Evolutionary conservation across 2,888 invertebrate species (phyloP).

Genomic region (Hydrotaea diabolus): DNA sequence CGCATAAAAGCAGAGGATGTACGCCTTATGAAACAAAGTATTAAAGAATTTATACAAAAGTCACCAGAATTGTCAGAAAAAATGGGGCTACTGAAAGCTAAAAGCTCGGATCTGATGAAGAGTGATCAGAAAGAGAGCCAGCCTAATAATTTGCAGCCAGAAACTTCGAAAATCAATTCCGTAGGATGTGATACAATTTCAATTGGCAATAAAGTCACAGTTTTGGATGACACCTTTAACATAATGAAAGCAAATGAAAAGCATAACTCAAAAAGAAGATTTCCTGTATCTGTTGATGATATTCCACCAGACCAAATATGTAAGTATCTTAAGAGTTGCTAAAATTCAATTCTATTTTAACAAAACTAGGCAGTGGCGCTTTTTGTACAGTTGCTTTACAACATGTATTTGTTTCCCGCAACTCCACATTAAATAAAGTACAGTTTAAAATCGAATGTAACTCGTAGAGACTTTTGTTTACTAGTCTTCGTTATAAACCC

Average conservation of each 20-base stretch:
- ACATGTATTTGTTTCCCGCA: too few species aligned
- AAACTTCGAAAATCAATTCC: not conserved
- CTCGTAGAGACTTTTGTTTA: too few species aligned
- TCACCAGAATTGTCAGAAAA: constrained; percentile 83
- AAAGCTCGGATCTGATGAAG: constrained; percentile 24
- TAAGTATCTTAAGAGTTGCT: too few species aligned
- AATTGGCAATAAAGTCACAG: constrained; percentile 39
- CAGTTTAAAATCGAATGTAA: too few species aligned
- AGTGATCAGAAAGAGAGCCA: not conserved
- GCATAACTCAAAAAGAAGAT: constrained; percentile 81
- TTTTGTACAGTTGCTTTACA: too few species aligned
- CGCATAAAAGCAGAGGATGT: constrained; percentile 82
- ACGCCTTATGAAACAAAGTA: constrained; percentile 84
- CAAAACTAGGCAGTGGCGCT: too few species aligned
- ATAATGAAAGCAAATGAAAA: constrained; percentile 83
- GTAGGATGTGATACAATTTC: not conserved
- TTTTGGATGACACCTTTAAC: constrained; percentile 77
- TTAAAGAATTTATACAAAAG: constrained; percentile 85
- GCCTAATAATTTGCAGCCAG: not conserved
- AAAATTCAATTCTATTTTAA: too few species aligned
- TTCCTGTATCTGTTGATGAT: constrained; percentile 74
- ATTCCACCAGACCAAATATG: constrained; percentile 80
- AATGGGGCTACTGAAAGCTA: constrained; percentile 81
- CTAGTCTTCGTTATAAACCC: too few species aligned
- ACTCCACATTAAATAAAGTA: too few species aligned